These are phyloP conservation scores for Osmerus eperlanus DNA, from an alignment of 2,113 vertebrate genomes.

Conservation along the genomic window DNA sequence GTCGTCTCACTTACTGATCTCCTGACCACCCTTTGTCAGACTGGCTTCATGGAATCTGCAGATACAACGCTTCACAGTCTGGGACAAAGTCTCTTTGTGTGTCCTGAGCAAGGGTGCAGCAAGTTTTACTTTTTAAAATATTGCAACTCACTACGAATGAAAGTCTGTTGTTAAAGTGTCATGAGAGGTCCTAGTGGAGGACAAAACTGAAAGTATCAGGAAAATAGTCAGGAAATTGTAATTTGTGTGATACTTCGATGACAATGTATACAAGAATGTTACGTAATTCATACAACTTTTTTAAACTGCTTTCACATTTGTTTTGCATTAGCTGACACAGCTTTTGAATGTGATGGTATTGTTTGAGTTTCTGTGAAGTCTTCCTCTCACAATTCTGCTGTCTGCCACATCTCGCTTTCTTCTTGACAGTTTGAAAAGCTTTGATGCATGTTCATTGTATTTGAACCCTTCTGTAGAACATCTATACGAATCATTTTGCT, in stretches of 20 bases:
- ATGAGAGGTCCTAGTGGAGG: too few relatives aligned
- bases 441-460: conserved; percentile 16
- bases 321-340: conserved; percentile 7
- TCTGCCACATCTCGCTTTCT: conserved; percentile 16
- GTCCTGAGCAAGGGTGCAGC: conserved; percentile 33
- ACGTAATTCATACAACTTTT: neutral
- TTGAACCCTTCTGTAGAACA: conserved; percentile 18
- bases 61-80: conserved; percentile 18
- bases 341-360: conserved; percentile 20
- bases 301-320: conserved; percentile 3
- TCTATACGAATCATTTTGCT: conserved; percentile 21
- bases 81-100: conserved; percentile 50
- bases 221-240: too few relatives aligned
- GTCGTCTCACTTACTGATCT: conserved; percentile 40
- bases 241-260: too few relatives aligned
- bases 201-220: too few relatives aligned
- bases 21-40: conserved; percentile 56
- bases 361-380: conserved; percentile 23
- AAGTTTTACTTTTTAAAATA: conserved; percentile 38
- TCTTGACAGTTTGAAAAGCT: conserved; percentile 27
- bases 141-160: neutral
- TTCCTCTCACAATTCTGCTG: conserved; percentile 20
- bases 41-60: conserved; percentile 45
- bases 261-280: neutral
- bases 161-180: too few relatives aligned